Percentiles rank a stretch among this genome's conserved stretches.
phyloP scores from a whole-genome alignment of 2,888 invertebrate species.

The Cataglyphis altisquamis region DNA sequence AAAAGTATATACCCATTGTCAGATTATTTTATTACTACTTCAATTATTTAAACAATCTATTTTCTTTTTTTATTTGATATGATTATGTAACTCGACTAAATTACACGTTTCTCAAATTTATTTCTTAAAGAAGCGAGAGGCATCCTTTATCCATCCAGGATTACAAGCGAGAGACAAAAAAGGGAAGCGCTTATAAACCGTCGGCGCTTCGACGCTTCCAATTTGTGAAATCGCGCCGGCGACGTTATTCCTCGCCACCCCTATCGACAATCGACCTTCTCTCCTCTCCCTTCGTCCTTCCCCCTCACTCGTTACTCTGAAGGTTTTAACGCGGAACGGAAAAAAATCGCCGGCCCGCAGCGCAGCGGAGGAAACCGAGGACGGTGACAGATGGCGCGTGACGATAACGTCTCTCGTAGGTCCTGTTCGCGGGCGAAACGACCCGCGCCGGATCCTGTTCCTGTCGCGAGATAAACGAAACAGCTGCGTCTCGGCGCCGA shows the following conservation, averaged over 20 bases:
- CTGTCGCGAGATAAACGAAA: slow-evolving; percentile 81
- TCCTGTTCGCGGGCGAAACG: slow-evolving; percentile 76
- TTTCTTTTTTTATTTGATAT: neutral
- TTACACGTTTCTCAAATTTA: neutral
- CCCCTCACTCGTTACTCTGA: slow-evolving; percentile 31
- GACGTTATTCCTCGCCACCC: slow-evolving; percentile 46
- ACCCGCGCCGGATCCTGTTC: slow-evolving; percentile 82
- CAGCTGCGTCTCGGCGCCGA: slow-evolving; percentile 76
- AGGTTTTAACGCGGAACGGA: slow-evolving; percentile 52
- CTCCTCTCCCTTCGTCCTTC: slow-evolving; percentile 31
- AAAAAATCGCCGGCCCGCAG: slow-evolving; percentile 73
- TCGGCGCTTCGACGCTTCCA: slow-evolving; percentile 20
- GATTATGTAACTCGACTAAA: neutral
- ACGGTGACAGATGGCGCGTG: slow-evolving; percentile 82
- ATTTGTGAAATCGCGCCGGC: slow-evolving; percentile 49
- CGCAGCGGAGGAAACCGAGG: slow-evolving; percentile 73
- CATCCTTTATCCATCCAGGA: neutral
- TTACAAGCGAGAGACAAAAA: slow-evolving; percentile 25
- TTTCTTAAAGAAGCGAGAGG: neutral
- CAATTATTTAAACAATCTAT: neutral
- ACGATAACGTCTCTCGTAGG: slow-evolving; percentile 79
- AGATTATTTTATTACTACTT: neutral
- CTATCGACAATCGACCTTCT: slow-evolving; percentile 52
- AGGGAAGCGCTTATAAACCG: slow-evolving; percentile 24
- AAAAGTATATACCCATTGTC: too few species aligned